Conservation (phyloP, 2,888 invertebrate genomes). For the Balanococcus diminutus region DNA sequence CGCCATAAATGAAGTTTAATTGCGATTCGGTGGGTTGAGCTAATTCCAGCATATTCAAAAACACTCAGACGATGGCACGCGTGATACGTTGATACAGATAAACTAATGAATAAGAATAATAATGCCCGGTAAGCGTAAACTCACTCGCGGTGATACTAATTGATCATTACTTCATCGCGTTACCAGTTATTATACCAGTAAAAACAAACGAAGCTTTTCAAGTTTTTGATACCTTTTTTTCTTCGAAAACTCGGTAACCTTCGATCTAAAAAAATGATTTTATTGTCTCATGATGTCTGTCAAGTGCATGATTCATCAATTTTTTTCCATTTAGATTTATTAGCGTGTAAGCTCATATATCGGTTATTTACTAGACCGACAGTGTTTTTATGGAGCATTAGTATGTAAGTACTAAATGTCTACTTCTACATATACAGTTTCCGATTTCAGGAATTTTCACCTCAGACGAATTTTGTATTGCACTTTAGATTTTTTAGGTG, state of each 20-base stretch:
- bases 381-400: no score
- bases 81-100: conserved; percentile 4
- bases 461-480: no score
- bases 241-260: not conserved
- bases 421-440: no score
- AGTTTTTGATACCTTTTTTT: not conserved
- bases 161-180: conserved; percentile 4
- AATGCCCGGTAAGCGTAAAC: not conserved
- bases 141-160: not conserved
- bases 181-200: conserved; percentile 5
- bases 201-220: not conserved
- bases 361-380: no score
- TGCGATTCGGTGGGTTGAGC: conserved; percentile 38
- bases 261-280: not conserved
- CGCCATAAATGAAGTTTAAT: conserved; percentile 45
- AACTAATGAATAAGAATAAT: conserved; percentile 6
- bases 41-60: conserved; percentile 31
- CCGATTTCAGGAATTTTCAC: no score
- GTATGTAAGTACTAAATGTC: no score
- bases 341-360: no score
- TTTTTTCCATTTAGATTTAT: not conserved
- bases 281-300: not conserved
- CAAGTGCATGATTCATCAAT: not conserved
- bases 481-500: no score
- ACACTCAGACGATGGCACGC: conserved; percentile 7